Evolutionary conservation across 2,113 vertebrate species (phyloP), one percentile per base, ranked within the genome.

Genomic region (Mohoua ochrocephala): DNA sequence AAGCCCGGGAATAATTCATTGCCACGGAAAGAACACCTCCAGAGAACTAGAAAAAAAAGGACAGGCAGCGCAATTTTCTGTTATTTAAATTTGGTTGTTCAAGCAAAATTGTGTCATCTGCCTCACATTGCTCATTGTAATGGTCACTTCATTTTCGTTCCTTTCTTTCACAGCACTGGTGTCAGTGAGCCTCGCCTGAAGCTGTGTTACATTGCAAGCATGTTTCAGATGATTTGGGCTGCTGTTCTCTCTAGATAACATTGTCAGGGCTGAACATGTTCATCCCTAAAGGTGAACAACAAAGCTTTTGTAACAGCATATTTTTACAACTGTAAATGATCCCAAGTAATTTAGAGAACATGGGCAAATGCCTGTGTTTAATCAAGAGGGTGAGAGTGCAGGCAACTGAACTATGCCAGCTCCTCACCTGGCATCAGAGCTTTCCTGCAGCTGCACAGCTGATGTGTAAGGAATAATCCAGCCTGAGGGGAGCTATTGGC

Each of bases 241-340:
- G 83, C 96, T 97, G 96, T 19, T 95, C 56, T 59, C 79, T 53
- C 86, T 28, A 96, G 97, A 96, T 97, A 97, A 96, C 96, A 88
- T 93, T 96, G 96, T 97, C 75, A 91, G 87, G 84, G 85, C 63
- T 13, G 45, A 96, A 75, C 80, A 52, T 18, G 74, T 67, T 80
- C 49, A 63, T 59, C 78, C 68, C 90, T 83, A 27, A 93, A 95
- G 83, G 60, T 83, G 90, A 95, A 79, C 27, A 80, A 92, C 91
- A 95, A 79, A 86, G 82, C 87, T 94, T 94, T 92, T 89, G 88
- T 92, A 80, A 63, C 61, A 82, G 49, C 37, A 4, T 81, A 84
- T 93, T 94, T 97, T 87, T 59, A 95, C 91, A 95, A 68, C 91
- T 56, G 91, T 81, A 90, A 86, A 94, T 50, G 74, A 87, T 89